phyloP scores from a whole-genome alignment of 2,113 vertebrate species.

The Otocyon megalotis region DNA sequence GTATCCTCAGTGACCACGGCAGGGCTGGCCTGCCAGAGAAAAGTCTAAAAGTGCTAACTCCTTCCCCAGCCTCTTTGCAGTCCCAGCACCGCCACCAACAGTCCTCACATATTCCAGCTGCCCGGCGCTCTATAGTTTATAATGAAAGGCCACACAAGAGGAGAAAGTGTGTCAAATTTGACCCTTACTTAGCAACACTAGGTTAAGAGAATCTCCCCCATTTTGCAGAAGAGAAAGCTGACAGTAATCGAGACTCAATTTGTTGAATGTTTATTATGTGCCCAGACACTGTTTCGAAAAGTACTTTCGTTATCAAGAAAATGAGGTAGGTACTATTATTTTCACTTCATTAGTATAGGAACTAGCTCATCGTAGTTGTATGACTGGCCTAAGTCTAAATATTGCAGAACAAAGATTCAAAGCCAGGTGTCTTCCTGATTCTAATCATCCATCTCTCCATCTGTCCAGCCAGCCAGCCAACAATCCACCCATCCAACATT shows the following conservation, averaged over 20 bases:
- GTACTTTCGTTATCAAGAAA: neutral
- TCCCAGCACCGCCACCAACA: neutral
- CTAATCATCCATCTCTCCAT: neutral
- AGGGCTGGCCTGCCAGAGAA: neutral
- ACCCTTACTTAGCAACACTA: neutral
- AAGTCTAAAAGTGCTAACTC: neutral
- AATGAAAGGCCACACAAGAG: neutral
- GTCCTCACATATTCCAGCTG: neutral
- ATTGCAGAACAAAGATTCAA: neutral
- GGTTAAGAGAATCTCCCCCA: neutral
- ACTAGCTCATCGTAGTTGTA: neutral
- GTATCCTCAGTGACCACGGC: neutral
- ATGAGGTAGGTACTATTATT: constrained; percentile 51
- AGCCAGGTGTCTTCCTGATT: neutral
- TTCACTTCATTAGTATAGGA: neutral
- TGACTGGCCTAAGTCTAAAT: neutral
- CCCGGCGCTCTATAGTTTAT: neutral
- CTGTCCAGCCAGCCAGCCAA: neutral
- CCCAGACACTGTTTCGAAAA: neutral
- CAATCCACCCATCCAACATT: neutral
- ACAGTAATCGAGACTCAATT: neutral
- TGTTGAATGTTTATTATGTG: constrained; percentile 30
- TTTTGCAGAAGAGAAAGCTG: constrained; percentile 7
- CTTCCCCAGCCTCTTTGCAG: neutral
- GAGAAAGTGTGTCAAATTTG: neutral